Conservation (phyloP, 53 echinoderm and acorn worm genomes). For the Echinometra lucunter region DNA sequence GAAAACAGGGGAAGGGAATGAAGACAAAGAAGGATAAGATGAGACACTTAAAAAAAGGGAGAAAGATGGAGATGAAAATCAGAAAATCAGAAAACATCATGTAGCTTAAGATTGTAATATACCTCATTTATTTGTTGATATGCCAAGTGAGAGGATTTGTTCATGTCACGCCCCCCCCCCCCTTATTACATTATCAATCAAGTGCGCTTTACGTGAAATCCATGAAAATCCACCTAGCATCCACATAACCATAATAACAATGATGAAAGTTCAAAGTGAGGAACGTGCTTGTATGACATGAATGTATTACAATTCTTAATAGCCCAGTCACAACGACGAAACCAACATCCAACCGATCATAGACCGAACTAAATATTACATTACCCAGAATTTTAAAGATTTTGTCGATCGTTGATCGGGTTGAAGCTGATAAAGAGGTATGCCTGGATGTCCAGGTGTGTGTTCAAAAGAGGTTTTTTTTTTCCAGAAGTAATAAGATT, state of each 20-base stretch:
- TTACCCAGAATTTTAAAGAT: not conserved
- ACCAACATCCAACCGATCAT: not conserved
- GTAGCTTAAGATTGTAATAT: too few relatives aligned
- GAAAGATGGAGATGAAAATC: not conserved
- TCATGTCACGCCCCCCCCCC: not conserved
- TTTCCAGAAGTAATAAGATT: too few relatives aligned
- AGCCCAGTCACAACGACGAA: not conserved
- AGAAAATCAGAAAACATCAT: not conserved
- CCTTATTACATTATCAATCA: not conserved
- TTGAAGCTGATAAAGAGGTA: not conserved
- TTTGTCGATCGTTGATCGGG: not conserved
- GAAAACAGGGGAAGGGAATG: not conserved
- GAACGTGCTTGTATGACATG: not conserved
- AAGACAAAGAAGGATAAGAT: not conserved
- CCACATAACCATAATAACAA: too few relatives aligned
- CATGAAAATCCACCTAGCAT: not conserved
- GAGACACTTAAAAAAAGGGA: not conserved
- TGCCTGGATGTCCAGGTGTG: not conserved
- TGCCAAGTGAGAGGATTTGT: not conserved
- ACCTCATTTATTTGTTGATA: too few relatives aligned
- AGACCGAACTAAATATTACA: not conserved
- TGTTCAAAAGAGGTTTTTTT: not conserved
- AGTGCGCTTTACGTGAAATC: not conserved
- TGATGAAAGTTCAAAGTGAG: not conserved
- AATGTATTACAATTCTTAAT: too few relatives aligned